Percentiles rank a stretch among this genome's conserved stretches.
Conservation (phyloP, 2,888 invertebrate genomes). For the Acanthosepion esculentum region DNA sequence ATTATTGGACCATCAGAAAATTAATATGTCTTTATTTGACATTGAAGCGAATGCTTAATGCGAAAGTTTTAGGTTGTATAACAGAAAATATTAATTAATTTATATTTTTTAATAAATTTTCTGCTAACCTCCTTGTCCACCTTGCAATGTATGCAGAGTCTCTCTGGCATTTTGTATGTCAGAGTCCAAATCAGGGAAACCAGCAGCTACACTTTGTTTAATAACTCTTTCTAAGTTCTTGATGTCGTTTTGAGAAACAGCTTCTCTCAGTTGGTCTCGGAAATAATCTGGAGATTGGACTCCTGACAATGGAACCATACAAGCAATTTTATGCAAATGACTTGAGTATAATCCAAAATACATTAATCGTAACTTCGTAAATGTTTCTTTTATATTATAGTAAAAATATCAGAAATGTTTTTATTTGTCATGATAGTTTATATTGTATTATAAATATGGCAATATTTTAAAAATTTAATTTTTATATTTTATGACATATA, state of each 20-base stretch:
- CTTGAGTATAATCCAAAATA: not conserved
- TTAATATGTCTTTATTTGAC: too few species aligned
- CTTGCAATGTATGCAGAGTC: not conserved
- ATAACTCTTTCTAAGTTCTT: conserved; percentile 17
- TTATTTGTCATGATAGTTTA: too few species aligned
- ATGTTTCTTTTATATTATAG: not conserved
- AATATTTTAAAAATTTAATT: too few species aligned
- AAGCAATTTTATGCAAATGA: not conserved
- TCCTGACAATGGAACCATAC: not conserved
- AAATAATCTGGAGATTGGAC: not conserved
- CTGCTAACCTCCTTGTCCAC: conserved; percentile 38
- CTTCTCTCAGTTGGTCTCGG: conserved; percentile 5
- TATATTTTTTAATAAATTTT: not conserved
- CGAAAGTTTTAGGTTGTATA: too few species aligned
- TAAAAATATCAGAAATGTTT: too few species aligned
- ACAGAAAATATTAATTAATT: not conserved
- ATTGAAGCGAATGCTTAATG: too few species aligned
- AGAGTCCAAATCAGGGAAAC: not conserved
- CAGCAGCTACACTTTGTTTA: not conserved
- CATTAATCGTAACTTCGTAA: not conserved
- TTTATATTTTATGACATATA: too few species aligned
- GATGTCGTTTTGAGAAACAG: not conserved
- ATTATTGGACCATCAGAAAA: too few species aligned
- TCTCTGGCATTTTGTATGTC: conserved; percentile 17
- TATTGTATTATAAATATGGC: too few species aligned